Percentiles rank a stretch among this genome's conserved stretches.
phyloP scores from a whole-genome alignment of 2,113 vertebrate species.

The Phyllopteryx taeniolatus region DNA sequence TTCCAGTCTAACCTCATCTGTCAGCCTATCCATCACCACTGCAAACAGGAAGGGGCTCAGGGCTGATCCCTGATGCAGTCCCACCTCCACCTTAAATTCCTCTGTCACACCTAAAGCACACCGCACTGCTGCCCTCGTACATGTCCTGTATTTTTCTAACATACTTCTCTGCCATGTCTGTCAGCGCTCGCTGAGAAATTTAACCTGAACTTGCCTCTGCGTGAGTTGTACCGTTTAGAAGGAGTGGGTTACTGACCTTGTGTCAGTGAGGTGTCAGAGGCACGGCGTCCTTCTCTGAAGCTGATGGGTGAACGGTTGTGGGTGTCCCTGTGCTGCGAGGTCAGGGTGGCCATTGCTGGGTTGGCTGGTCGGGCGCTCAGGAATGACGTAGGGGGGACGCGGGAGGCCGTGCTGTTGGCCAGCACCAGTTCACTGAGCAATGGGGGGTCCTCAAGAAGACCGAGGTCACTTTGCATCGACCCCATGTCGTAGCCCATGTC shows the following conservation, averaged over 20 bases:
- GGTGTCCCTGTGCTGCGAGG: slow-evolving; percentile 83
- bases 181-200: neutral
- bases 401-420: slow-evolving; percentile 69
- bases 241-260: slow-evolving; percentile 77
- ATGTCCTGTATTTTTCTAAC: too few species aligned
- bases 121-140: neutral
- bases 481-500: slow-evolving; percentile 86
- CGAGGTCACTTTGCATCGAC: slow-evolving; percentile 84
- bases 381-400: slow-evolving; percentile 69
- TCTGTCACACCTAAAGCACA: too few species aligned
- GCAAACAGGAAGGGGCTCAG: too few species aligned
- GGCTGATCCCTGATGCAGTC: too few species aligned
- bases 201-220: neutral
- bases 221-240: neutral
- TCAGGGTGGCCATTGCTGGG: slow-evolving; percentile 85
- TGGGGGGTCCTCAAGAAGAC: slow-evolving; percentile 82
- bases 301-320: slow-evolving; percentile 96
- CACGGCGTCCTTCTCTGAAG: slow-evolving; percentile 93
- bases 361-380: slow-evolving; percentile 82
- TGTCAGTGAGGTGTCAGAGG: slow-evolving; percentile 95
- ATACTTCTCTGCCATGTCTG: neutral
- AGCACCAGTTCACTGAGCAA: slow-evolving; percentile 81
- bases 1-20: too few species aligned
- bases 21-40: too few species aligned
- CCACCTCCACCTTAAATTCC: too few species aligned